These are phyloP conservation scores for Pygoscelis adeliae DNA, from an alignment of 2,113 vertebrate species.

Conservation along the genomic window DNA sequence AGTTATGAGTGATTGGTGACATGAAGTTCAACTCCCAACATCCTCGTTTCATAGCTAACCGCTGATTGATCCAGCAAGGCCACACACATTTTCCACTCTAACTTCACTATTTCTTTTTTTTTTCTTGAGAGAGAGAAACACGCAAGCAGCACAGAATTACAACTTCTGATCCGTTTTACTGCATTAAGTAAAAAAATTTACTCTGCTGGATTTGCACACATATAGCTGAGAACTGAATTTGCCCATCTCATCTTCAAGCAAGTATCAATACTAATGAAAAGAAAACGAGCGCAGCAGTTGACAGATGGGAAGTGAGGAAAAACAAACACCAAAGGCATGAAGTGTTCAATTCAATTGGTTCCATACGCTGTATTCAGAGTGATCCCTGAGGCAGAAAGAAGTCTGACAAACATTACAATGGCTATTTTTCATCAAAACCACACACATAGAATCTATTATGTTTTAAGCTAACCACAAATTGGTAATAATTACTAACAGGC, in stretches of 20 bases:
- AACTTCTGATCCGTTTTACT: not conserved
- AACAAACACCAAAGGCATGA: constrained; percentile 37
- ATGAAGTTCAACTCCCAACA: not conserved
- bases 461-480: constrained; percentile 48
- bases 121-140: not conserved
- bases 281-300: constrained; percentile 14
- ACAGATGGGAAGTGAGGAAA: constrained; percentile 17
- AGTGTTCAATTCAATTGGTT: not conserved
- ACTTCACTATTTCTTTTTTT: not conserved
- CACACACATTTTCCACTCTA: constrained; percentile 13
- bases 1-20: not conserved
- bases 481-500: constrained; percentile 55
- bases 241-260: not conserved
- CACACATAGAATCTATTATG: constrained; percentile 31
- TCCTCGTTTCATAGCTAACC: not conserved
- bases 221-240: not conserved
- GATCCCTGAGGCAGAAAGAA: constrained; percentile 16
- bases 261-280: constrained; percentile 1
- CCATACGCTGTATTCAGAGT: not conserved
- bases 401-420: constrained; percentile 34
- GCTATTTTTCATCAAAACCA: constrained; percentile 47
- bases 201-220: not conserved
- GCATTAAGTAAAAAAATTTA: not conserved
- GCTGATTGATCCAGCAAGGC: not conserved
- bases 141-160: not conserved